Percentiles rank a stretch among this genome's conserved stretches.
Evolutionary conservation across 2,888 invertebrate species (phyloP).

Genomic region (Gymnoscelis rufifasciata): DNA sequence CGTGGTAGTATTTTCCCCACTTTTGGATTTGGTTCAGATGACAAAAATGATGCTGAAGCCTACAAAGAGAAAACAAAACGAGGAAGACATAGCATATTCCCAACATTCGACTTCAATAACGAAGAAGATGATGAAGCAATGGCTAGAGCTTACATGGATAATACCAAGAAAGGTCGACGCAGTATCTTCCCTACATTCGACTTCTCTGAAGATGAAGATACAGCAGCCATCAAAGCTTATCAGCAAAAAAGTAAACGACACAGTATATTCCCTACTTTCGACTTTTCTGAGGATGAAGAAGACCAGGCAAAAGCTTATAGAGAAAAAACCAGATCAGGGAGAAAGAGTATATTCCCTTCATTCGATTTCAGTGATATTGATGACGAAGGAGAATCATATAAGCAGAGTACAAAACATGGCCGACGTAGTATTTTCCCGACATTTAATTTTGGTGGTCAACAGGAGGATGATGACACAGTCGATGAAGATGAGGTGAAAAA

Average conservation of each 20-base stretch:
- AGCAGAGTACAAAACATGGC: constrained; percentile 60
- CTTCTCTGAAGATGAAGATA: constrained; percentile 45
- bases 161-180: constrained; percentile 50
- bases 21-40: constrained; percentile 47
- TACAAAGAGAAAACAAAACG: constrained; percentile 64
- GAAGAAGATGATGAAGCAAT: constrained; percentile 49
- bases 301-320: constrained; percentile 51
- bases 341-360: constrained; percentile 64
- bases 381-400: constrained; percentile 56
- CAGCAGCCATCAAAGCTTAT: constrained; percentile 25
- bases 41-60: constrained; percentile 49
- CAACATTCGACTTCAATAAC: constrained; percentile 60
- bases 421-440: constrained; percentile 67
- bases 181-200: constrained; percentile 65
- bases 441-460: constrained; percentile 58
- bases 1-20: constrained; percentile 63
- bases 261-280: constrained; percentile 65
- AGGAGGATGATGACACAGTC: constrained; percentile 60
- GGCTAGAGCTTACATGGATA: constrained; percentile 49
- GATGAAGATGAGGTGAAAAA: constrained; percentile 65
- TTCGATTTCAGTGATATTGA: constrained; percentile 67
- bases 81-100: constrained; percentile 62
- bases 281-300: constrained; percentile 68
- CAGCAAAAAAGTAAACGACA: constrained; percentile 54
- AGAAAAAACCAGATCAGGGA: constrained; percentile 58